Conservation (phyloP, 2,797 vertebrate species). For the Scolopax bukidnonensis region DNA sequence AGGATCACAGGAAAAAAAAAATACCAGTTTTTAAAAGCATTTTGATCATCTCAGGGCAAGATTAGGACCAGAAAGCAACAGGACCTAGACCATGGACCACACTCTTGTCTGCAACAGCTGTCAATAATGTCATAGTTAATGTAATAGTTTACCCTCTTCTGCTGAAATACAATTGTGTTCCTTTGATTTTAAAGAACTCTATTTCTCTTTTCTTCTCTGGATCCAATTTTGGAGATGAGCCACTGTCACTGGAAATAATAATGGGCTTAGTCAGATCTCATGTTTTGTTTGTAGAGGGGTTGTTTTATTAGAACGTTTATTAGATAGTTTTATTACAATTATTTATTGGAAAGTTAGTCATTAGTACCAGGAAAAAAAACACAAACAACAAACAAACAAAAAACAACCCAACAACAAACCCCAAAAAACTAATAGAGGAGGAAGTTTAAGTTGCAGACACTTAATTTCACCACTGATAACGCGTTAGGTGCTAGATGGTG, state of each 20-base stretch:
- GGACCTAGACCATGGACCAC: not conserved
- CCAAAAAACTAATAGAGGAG: not conserved
- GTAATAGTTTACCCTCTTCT: not conserved
- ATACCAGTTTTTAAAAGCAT: not conserved
- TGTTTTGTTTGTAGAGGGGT: slow-evolving; percentile 17
- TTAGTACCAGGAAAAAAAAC: not conserved
- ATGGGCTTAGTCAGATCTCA: not conserved
- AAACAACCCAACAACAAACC: accelerated
- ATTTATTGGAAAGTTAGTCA: not conserved
- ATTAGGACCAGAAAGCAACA: not conserved
- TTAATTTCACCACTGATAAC: not conserved
- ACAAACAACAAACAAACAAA: no score
- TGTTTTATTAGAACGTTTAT: not conserved
- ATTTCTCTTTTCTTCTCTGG: not conserved
- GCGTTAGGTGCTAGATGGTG: not conserved
- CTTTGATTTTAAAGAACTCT: not conserved
- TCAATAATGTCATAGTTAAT: not conserved
- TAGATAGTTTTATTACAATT: no score
- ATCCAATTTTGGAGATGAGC: not conserved
- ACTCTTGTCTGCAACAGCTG: not conserved
- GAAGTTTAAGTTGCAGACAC: not conserved
- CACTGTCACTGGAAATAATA: not conserved
- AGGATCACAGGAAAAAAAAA: not conserved
- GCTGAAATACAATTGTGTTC: not conserved
- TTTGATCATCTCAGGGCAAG: not conserved